These are phyloP conservation scores for Eupeodes latifasciatus DNA, from an alignment of 2,888 invertebrate species.

Conservation along the genomic window DNA sequence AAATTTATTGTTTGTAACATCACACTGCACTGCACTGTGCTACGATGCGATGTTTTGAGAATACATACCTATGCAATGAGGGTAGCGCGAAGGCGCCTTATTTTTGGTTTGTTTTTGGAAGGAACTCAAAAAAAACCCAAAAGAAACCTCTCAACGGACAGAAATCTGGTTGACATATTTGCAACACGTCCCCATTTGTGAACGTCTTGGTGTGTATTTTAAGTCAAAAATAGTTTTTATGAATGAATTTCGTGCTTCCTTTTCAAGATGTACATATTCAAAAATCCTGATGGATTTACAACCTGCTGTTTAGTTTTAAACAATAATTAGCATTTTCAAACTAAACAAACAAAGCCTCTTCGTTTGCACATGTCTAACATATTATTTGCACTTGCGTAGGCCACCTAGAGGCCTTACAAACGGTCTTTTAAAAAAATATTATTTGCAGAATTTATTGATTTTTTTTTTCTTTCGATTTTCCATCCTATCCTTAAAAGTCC, in stretches of 20 bases:
- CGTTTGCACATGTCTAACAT: conserved; percentile 59
- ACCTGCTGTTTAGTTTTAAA: conserved; percentile 49
- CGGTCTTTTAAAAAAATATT: not conserved
- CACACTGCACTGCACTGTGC: not conserved
- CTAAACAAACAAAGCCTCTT: conserved; percentile 45
- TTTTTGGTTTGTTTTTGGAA: not conserved
- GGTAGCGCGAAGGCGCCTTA: conserved; percentile 58
- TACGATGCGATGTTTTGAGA: not conserved
- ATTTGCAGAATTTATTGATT: conserved; percentile 66
- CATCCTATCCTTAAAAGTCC: too few relatives aligned
- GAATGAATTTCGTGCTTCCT: conserved; percentile 46
- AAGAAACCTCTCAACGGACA: conserved; percentile 21
- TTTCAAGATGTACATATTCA: not conserved
- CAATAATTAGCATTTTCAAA: conserved; percentile 60
- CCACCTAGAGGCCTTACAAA: not conserved
- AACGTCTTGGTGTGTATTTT: not conserved
- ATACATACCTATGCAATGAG: not conserved
- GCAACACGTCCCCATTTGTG: conserved; percentile 28
- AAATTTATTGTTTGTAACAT: conserved; percentile 67
- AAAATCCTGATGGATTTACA: conserved; percentile 24
- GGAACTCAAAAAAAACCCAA: not conserved
- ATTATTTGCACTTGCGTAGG: conserved; percentile 69
- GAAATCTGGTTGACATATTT: conserved; percentile 73
- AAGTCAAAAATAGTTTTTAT: conserved; percentile 25
- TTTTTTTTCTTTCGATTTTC: not conserved